Percentiles rank a stretch among this genome's conserved stretches.
These are phyloP conservation scores for Germaria angustata DNA, from an alignment of 2,888 invertebrate genomes.

Conservation along the genomic window DNA sequence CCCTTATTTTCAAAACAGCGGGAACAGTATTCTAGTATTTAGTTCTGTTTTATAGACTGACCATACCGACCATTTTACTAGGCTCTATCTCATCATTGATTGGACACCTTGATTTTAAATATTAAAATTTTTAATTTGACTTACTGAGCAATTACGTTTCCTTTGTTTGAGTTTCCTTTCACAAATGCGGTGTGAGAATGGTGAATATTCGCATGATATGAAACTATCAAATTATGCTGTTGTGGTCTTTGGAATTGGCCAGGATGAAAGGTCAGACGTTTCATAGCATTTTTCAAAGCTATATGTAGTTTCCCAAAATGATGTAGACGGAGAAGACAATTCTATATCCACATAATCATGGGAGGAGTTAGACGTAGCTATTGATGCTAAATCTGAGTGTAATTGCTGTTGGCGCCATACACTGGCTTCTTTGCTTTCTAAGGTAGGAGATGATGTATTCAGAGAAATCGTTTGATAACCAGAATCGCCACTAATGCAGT, in stretches of 20 bases:
- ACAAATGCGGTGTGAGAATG: conserved; percentile 57
- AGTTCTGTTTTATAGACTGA: too few relatives aligned
- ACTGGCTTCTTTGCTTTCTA: conserved; percentile 24
- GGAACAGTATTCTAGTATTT: too few relatives aligned
- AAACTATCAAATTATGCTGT: conserved; percentile 45
- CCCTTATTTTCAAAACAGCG: too few relatives aligned
- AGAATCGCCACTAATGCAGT: conserved; percentile 29
- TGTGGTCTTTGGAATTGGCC: conserved; percentile 17
- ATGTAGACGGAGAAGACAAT: conserved; percentile 40
- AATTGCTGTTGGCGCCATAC: not conserved
- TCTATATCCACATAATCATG: conserved; percentile 44
- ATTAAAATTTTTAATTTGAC: not conserved
- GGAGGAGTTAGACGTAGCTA: not conserved
- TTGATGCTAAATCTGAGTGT: conserved; percentile 4
- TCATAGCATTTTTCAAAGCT: conserved; percentile 58
- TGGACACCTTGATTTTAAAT: too few relatives aligned
- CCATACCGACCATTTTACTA: too few relatives aligned
- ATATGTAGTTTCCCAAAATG: conserved; percentile 54
- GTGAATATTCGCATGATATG: conserved; percentile 54
- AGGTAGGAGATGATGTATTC: not conserved
- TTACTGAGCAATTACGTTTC: conserved; percentile 31
- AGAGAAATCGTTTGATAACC: conserved; percentile 54
- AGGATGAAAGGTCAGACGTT: conserved; percentile 21
- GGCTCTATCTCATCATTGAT: too few relatives aligned
- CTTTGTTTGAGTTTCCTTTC: not conserved